Percentiles rank a stretch among this genome's conserved stretches.
Conservation (phyloP, 2,113 vertebrate genomes). For the Megalops atlanticus region DNA sequence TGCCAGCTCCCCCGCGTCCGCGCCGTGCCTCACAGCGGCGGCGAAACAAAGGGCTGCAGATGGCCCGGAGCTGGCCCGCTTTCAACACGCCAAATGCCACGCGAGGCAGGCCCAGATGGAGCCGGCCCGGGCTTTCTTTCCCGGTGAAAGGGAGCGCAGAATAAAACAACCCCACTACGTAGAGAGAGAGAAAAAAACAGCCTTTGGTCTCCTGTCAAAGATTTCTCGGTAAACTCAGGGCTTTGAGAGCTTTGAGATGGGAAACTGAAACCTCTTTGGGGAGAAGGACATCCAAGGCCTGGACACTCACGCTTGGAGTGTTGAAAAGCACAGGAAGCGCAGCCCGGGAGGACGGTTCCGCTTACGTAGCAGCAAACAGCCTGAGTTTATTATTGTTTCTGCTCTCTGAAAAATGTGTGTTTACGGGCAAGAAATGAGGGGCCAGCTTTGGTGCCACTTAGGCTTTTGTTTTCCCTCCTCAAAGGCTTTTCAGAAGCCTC, state of each 20-base stretch:
- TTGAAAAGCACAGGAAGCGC: slow-evolving; percentile 19
- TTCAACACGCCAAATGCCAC: slow-evolving; percentile 41
- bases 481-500: slow-evolving; percentile 21
- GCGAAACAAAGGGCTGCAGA: slow-evolving; percentile 46
- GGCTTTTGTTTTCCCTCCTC: slow-evolving; percentile 5
- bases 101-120: slow-evolving; percentile 39
- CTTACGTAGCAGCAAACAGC: background rate
- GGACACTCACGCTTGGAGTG: background rate
- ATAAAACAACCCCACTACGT: slow-evolving; percentile 13
- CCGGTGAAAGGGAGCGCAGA: slow-evolving; percentile 3
- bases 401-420: background rate
- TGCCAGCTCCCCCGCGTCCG: slow-evolving; percentile 19
- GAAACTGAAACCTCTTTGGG: background rate
- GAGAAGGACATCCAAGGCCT: background rate
- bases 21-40: slow-evolving; percentile 22
- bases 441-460: background rate
- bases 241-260: background rate
- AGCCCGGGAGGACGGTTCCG: background rate
- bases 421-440: slow-evolving; percentile 25
- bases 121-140: slow-evolving; percentile 21
- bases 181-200: background rate
- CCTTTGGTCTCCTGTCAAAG: background rate
- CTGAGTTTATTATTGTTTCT: background rate
- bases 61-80: slow-evolving; percentile 30
- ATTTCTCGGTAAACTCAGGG: background rate